Evolutionary conservation across 2,888 invertebrate genomes (phyloP).

Genomic region (Frankliniella intonsa): DNA sequence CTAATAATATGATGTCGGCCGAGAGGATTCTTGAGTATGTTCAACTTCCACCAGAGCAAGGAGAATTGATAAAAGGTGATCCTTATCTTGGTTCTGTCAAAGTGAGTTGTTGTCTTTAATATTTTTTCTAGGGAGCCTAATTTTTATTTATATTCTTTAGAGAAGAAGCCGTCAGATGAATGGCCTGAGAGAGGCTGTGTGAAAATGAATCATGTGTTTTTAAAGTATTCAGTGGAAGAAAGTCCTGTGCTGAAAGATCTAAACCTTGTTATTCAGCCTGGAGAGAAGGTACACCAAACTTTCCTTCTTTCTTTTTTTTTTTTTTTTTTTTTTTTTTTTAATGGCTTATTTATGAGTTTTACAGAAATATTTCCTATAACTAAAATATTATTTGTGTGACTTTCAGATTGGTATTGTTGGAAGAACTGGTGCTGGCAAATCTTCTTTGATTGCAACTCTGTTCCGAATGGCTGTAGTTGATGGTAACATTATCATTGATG

Average conservation of each 20-base stretch:
- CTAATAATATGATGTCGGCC: slow-evolving; percentile 85
- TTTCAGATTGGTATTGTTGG: slow-evolving; percentile 75
- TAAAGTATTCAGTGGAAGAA: slow-evolving; percentile 68
- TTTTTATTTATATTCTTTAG: slow-evolving; percentile 41
- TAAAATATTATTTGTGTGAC: slow-evolving; percentile 13
- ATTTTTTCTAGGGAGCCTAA: background rate
- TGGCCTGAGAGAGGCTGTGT: slow-evolving; percentile 72
- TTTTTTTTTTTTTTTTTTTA: background rate
- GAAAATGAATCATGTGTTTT: slow-evolving; percentile 61
- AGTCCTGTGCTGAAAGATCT: slow-evolving; percentile 70
- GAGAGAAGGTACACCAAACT: slow-evolving; percentile 53
- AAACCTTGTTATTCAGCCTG: slow-evolving; percentile 56
- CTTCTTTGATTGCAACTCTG: slow-evolving; percentile 71
- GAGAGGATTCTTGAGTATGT: slow-evolving; percentile 83
- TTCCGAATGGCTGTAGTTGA: slow-evolving; percentile 74
- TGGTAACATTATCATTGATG: slow-evolving; percentile 78
- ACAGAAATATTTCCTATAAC: too few species aligned
- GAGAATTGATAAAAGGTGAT: background rate
- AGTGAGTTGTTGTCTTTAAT: background rate
- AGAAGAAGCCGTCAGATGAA: slow-evolving; percentile 58
- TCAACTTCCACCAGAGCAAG: slow-evolving; percentile 46
- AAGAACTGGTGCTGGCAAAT: slow-evolving; percentile 80
- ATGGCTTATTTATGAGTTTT: too few species aligned
- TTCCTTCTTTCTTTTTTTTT: background rate
- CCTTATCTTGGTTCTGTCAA: background rate